These are phyloP conservation scores for Oophaga pumilio DNA, from an alignment of 2,113 vertebrate species.

Conservation along the genomic window DNA sequence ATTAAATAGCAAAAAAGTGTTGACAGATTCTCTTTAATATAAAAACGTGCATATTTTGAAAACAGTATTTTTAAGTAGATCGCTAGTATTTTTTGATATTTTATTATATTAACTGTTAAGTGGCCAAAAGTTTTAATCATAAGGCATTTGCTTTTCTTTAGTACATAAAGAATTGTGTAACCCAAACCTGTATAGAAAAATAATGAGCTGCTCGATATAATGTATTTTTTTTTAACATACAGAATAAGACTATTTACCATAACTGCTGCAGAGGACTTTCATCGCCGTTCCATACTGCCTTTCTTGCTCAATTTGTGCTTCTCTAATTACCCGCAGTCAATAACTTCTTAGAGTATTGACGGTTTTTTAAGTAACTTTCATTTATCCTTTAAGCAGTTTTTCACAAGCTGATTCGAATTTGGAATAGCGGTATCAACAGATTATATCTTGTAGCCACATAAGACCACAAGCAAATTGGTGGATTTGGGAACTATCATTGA, in stretches of 20 bases:
- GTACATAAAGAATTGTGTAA: neutral
- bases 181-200: neutral
- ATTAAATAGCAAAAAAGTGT: too few species aligned
- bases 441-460: neutral
- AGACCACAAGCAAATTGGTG: slow-evolving; percentile 17
- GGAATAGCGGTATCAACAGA: slow-evolving; percentile 3
- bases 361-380: slow-evolving; percentile 44
- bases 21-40: too few species aligned
- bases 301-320: slow-evolving; percentile 20
- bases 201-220: neutral
- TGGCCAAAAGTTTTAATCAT: too few species aligned
- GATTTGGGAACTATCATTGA: slow-evolving; percentile 10
- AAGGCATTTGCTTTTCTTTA: too few species aligned
- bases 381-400: slow-evolving; percentile 37
- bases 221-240: neutral
- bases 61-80: too few species aligned
- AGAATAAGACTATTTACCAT: neutral
- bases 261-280: neutral
- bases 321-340: slow-evolving; percentile 44
- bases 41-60: too few species aligned
- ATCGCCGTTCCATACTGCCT: neutral
- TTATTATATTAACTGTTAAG: too few species aligned
- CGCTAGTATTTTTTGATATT: too few species aligned
- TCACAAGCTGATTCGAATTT: slow-evolving; percentile 29
- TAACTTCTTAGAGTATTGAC: slow-evolving; percentile 33